These are phyloP conservation scores for Subacronicta megacephala DNA, from an alignment of 2,888 invertebrate genomes.

Conservation along the genomic window DNA sequence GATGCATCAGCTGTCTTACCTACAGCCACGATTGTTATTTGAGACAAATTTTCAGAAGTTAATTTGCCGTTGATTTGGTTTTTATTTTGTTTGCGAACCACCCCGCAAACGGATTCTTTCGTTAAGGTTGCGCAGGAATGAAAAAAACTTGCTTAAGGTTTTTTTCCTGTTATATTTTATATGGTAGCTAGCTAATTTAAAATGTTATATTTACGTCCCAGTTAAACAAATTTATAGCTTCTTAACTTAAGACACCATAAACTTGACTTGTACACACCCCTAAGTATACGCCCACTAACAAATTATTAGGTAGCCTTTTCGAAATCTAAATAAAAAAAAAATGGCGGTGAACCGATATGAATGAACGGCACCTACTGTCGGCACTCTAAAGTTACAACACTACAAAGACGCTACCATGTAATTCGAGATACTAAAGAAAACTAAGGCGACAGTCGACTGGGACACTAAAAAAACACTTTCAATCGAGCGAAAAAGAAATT, in stretches of 20 bases:
- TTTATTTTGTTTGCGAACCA: conserved; percentile 60
- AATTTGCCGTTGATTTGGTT: conserved; percentile 82
- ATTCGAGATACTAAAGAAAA: conserved; percentile 83
- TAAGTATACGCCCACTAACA: conserved; percentile 76
- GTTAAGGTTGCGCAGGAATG: conserved; percentile 44
- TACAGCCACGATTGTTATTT: conserved; percentile 81
- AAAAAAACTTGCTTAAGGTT: not conserved
- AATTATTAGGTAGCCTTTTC: conserved; percentile 64
- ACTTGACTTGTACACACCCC: conserved; percentile 79
- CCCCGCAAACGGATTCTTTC: conserved; percentile 45
- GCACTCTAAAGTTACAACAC: conserved; percentile 76
- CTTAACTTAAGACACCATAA: conserved; percentile 65
- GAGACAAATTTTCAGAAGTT: conserved; percentile 73
- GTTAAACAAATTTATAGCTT: conserved; percentile 56
- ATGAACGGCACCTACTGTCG: conserved; percentile 72
- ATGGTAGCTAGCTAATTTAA: too few species aligned
- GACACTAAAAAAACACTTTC: conserved; percentile 81
- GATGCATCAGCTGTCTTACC: conserved; percentile 85
- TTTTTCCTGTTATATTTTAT: not conserved
- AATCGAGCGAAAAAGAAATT: conserved; percentile 86
- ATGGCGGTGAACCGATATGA: conserved; percentile 76
- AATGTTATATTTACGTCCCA: conserved; percentile 37
- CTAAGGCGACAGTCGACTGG: conserved; percentile 85
- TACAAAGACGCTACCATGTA: conserved; percentile 86
- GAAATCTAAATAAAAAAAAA: conserved; percentile 62